Percentiles rank a stretch among this genome's conserved stretches.
These are phyloP conservation scores for Coleophora deauratella DNA, from an alignment of 2,888 invertebrate species.

Conservation along the genomic window DNA sequence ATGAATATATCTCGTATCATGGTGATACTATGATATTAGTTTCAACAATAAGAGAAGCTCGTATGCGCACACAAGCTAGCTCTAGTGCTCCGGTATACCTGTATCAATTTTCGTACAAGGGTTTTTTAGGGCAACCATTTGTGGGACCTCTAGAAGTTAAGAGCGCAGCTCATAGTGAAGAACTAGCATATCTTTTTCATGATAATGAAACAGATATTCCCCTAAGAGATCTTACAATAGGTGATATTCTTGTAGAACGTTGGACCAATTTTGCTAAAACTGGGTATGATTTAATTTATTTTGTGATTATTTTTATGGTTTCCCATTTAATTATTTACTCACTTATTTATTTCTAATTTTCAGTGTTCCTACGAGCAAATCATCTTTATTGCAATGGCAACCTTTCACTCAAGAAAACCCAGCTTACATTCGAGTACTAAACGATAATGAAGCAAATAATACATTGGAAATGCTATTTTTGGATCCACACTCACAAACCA, in stretches of 20 bases:
- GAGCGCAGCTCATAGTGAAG: constrained; percentile 51
- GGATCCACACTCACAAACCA: constrained; percentile 34
- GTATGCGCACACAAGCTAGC: constrained; percentile 26
- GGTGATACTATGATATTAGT: constrained; percentile 58
- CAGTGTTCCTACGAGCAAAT: constrained; percentile 42
- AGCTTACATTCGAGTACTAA: constrained; percentile 35
- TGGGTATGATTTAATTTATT: constrained; percentile 34
- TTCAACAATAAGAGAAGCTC: constrained; percentile 47
- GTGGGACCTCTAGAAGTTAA: constrained; percentile 35
- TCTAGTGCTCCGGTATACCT: constrained; percentile 36
- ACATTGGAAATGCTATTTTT: constrained; percentile 29
- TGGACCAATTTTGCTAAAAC: constrained; percentile 60
- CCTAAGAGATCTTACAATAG: constrained; percentile 32
- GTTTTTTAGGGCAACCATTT: constrained; percentile 38
- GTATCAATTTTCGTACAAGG: constrained; percentile 60
- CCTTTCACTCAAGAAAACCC: constrained; percentile 29
- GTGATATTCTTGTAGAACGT: constrained; percentile 46
- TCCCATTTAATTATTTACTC: constrained; percentile 1
- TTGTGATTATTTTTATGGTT: neutral
- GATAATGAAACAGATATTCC: constrained; percentile 17
- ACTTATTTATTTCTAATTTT: constrained; percentile 17
- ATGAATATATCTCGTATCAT: constrained; percentile 42
- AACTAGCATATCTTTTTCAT: constrained; percentile 50
- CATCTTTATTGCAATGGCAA: constrained; percentile 37
- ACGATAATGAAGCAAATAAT: constrained; percentile 27